phyloP scores from a whole-genome alignment of 2,113 vertebrate species.

The Cervus canadensis region DNA sequence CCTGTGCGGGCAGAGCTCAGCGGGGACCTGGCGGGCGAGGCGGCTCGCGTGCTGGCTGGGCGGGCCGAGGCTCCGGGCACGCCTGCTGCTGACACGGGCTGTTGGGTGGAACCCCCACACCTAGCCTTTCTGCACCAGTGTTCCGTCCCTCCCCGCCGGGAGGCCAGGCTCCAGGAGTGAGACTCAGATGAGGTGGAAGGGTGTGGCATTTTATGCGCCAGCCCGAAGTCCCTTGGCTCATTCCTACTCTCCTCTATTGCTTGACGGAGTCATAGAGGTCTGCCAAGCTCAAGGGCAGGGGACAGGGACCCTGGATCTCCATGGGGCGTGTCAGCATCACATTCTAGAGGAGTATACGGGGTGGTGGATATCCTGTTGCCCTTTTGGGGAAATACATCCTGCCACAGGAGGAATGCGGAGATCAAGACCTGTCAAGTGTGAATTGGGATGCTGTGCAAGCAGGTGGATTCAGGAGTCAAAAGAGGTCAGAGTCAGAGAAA shows the following conservation, averaged over 20 bases:
- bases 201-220: not conserved
- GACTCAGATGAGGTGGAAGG: not conserved
- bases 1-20: not conserved
- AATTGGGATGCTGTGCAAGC: not conserved
- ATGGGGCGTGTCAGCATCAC: not conserved
- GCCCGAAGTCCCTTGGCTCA: not conserved
- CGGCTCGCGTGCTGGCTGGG: fast-evolving
- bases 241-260: not conserved
- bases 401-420: not conserved
- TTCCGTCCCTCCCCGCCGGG: not conserved
- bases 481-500: not conserved
- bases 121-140: not conserved
- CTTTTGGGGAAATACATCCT: not conserved
- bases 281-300: not conserved
- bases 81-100: not conserved
- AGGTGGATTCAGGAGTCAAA: not conserved
- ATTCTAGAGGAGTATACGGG: no score
- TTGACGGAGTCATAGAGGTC: not conserved
- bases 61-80: not conserved
- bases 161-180: not conserved
- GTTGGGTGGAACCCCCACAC: no score
- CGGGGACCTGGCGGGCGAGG: not conserved
- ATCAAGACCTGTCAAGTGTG: not conserved
- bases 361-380: not conserved
- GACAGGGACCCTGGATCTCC: fast-evolving